These are phyloP conservation scores for Hiodon tergisus DNA, from an alignment of 2,113 vertebrate genomes.

Conservation along the genomic window DNA sequence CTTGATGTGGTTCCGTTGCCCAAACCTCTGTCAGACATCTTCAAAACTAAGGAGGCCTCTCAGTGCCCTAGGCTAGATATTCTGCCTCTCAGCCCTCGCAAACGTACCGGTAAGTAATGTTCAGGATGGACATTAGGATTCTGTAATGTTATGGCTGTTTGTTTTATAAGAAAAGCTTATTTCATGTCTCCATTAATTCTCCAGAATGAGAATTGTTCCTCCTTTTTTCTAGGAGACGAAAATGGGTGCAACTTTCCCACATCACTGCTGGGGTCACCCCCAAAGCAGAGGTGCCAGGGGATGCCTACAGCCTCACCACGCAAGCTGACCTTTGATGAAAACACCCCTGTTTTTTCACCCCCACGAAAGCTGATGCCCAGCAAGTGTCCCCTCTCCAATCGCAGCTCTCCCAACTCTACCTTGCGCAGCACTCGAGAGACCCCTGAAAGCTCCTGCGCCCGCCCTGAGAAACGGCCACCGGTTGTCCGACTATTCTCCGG, in stretches of 20 bases:
- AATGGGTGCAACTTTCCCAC: slow-evolving; percentile 75
- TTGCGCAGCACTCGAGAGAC: slow-evolving; percentile 49
- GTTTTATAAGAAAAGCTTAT: no score
- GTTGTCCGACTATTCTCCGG: slow-evolving; percentile 59
- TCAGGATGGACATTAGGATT: not conserved
- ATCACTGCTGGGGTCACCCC: slow-evolving; percentile 67
- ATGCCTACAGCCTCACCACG: slow-evolving; percentile 46
- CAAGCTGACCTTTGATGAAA: slow-evolving; percentile 72
- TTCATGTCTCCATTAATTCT: no score
- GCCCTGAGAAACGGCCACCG: slow-evolving; percentile 18
- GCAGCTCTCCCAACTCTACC: slow-evolving; percentile 27
- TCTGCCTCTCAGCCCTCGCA: slow-evolving; percentile 81
- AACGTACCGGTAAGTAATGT: slow-evolving; percentile 74
- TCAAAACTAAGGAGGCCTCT: not conserved
- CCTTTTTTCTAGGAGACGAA: slow-evolving; percentile 69
- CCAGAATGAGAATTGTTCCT: not conserved
- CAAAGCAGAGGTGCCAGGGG: slow-evolving; percentile 69
- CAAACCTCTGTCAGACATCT: not conserved
- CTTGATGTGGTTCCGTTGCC: not conserved
- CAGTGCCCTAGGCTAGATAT: slow-evolving; percentile 21
- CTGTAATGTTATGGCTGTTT: no score
- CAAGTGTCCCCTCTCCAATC: not conserved
- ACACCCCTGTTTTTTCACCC: slow-evolving; percentile 35
- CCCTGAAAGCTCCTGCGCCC: slow-evolving; percentile 15
- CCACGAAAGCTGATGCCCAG: slow-evolving; percentile 11